Percentiles rank a stretch among this genome's conserved stretches.
Evolutionary conservation across 2,888 invertebrate genomes (phyloP).

Genomic region (Lymantria dispar): DNA sequence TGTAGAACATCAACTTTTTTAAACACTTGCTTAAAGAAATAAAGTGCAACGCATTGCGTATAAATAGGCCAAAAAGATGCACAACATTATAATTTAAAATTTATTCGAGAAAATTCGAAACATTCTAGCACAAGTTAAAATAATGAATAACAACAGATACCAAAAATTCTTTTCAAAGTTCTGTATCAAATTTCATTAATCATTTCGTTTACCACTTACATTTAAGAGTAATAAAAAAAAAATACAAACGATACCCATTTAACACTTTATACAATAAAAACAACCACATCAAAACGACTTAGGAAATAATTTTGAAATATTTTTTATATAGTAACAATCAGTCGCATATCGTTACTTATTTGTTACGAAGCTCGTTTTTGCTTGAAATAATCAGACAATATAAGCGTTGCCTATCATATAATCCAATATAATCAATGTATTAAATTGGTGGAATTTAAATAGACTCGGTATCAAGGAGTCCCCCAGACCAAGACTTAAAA

Average conservation of each 20-base stretch:
- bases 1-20: neutral
- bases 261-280: constrained; percentile 30
- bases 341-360: constrained; percentile 47
- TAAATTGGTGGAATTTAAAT: neutral
- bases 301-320: constrained; percentile 35
- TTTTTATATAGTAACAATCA: constrained; percentile 47
- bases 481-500: too few relatives aligned
- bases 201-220: constrained; percentile 14
- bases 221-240: constrained; percentile 33
- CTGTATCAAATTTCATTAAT: constrained; percentile 2
- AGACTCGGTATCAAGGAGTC: neutral
- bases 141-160: too few relatives aligned
- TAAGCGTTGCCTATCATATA: neutral
- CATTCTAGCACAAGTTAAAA: too few relatives aligned
- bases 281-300: constrained; percentile 33
- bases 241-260: constrained; percentile 23
- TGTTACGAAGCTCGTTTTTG: constrained; percentile 49
- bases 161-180: neutral
- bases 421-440: neutral
- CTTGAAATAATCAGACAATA: constrained; percentile 13
- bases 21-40: neutral
- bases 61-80: constrained; percentile 4
- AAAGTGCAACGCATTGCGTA: neutral
- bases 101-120: too few relatives aligned
- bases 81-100: too few relatives aligned